Base-by-base conservation (phyloP, 2,888 invertebrate species). In the Megaustenia siamemsis region DNA sequence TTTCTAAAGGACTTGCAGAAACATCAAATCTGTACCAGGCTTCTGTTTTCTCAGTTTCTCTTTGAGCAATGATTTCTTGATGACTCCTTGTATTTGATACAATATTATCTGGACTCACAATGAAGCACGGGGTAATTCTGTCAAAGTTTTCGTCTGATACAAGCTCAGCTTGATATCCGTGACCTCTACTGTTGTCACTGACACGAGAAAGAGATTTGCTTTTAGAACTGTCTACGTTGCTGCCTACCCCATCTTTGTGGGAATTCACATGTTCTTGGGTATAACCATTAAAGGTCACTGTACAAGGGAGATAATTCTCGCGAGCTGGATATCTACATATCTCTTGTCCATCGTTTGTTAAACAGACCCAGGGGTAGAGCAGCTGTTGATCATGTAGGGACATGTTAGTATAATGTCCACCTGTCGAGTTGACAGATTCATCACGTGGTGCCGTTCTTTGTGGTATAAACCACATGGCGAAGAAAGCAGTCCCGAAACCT, bases 401-500 rank as follows among this genome's bases (percentile, higher is more conserved):
- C 32, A 21, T 24, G 53, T 53, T 21, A 43, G 3, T 35, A 28
- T 4, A 63, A 18, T n/a, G n/a, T n/a, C 35, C 35, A 40, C 5
- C 21, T 24, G 24, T 45, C 2, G 56, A 60, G 60, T 49, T 81
- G 75, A 60, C 32, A 35, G 45, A 75, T 35, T 28, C 1, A 8
- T 84, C 82, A 35, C 71, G 53, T 35, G 32, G 21, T 21, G 18
- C 35, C 21, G 32, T 45, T 66, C 75, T 75, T 43, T 8, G 35
- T 21, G 76, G 63, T 21, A 78, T 21, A 68, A 73, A 86, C 79
- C 85, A 83, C 75, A 87, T 28, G 24, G 66, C 35, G 71, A 66
- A 82, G 78, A 86, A 77, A 32, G 63, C 45, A 18, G n/a, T 15
- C 0, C 83, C 86, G 66, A 87, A 86, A n/a, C 86, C 86, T 63